These are phyloP conservation scores for Telmatochromis sp. DNA, from an alignment of 2,113 vertebrate species.

Conservation along the genomic window DNA sequence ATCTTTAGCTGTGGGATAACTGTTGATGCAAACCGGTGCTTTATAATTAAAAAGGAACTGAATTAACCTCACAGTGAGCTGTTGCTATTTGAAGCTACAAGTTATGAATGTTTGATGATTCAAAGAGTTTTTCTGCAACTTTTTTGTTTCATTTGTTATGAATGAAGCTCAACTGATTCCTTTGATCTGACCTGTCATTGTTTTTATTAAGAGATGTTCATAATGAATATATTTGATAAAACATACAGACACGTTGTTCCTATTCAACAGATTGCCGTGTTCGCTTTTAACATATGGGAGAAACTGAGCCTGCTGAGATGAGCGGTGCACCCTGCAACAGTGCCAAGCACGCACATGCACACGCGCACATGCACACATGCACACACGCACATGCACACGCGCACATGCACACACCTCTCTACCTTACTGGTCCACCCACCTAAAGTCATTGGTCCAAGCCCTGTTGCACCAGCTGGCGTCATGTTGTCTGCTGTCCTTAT, in stretches of 20 bases:
- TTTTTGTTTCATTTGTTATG: neutral
- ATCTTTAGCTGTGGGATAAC: neutral
- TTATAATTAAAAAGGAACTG: neutral
- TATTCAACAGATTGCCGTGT: neutral
- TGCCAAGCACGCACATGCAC: neutral
- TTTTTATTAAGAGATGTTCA: neutral
- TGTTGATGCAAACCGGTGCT: neutral
- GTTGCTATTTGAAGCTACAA: neutral
- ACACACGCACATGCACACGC: neutral
- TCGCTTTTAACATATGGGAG: neutral
- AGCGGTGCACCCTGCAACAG: neutral
- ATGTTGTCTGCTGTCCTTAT: slow-evolving; percentile 9
- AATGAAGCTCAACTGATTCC: neutral
- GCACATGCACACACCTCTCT: neutral
- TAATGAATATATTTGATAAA: neutral
- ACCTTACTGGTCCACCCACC: slow-evolving; percentile 11
- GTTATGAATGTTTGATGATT: neutral
- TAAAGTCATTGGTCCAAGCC: slow-evolving; percentile 20
- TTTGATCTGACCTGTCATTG: neutral
- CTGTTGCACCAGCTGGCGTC: slow-evolving; percentile 37
- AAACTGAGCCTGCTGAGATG: neutral
- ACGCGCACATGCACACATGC: neutral
- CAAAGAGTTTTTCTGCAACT: neutral
- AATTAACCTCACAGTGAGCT: neutral
- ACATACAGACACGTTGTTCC: neutral